Evolutionary conservation across 2,113 vertebrate genomes (phyloP), one percentile per base, ranked within the genome.

Genomic region (Phyllostomus discolor): DNA sequence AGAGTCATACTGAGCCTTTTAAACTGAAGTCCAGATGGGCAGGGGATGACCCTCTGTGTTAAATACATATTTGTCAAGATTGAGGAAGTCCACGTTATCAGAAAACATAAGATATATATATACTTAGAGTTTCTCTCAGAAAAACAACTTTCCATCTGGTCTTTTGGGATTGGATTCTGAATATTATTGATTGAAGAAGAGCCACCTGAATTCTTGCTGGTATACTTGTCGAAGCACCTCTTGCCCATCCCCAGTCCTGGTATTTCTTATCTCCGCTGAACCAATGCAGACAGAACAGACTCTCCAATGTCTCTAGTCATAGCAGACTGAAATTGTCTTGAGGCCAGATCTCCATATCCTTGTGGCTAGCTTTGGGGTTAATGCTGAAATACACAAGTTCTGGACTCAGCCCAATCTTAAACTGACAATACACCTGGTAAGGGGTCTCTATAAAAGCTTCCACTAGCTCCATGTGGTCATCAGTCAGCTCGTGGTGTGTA

Each of bases 131-230:
- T 98, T 99, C 99, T 1, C 99, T 99, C 59, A 99, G 98, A 99
- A 99, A 95, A 78, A 78, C 99, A 99, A 94, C 99, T 99, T 98
- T 99, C 99, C 99, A 99, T 99, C 97, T 99, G 99, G 98, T 99
- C 99, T 76, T 99, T 97, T 24, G 98, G 98, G 66, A 98, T 98
- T 0, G 98, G 99, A 97, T 98, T 99, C 57, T 99, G 98, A 57
- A 99, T 98, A 0, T 99, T 99, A 98, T 98, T 99, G 52, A 99
- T 99, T 92, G 99, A 99, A 3, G 99, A 99, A 97, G 98, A 99
- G 90, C 99, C 99, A 0, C 99, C 99, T 0, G 97, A 97, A 31
- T 98, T 62, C 28, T 99, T 99, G 99, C 99, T 97, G 38, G 99
- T 99, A 95, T 99, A 99, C 69, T 98, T 99, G 90, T 99, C 99